A percentile compares a stretch with the other conserved stretches of the same genome.
Conservation (phyloP, 1,140 invertebrate genomes). For the Meloidogyne exigua region DNA sequence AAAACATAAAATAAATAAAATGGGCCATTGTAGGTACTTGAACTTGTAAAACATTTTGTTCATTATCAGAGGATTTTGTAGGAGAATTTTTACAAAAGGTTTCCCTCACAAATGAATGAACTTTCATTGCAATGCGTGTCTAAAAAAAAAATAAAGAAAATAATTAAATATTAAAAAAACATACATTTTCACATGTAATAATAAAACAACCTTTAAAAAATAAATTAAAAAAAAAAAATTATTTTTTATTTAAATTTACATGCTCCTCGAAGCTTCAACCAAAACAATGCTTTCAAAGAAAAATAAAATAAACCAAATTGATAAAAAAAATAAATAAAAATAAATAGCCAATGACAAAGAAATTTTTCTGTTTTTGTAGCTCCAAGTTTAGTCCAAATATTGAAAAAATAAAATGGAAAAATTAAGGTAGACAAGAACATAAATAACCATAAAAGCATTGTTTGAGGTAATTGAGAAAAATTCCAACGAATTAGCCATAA, state of each 20-base stretch:
- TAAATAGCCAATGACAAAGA: constrained; percentile 19
- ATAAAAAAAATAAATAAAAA: constrained; percentile 41
- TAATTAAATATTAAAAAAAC: constrained; percentile 27
- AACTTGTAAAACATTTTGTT: constrained; percentile 6
- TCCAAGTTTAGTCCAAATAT: background rate
- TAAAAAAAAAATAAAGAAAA: constrained; percentile 27
- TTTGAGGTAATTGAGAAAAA: constrained; percentile 51
- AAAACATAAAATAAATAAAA: constrained; percentile 60
- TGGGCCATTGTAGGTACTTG: constrained; percentile 48
- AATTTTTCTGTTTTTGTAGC: background rate
- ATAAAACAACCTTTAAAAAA: constrained; percentile 54
- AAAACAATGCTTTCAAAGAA: constrained; percentile 55
- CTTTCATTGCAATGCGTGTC: constrained; percentile 62
- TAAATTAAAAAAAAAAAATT: background rate
- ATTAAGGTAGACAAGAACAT: constrained; percentile 61
- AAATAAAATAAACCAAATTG: constrained; percentile 54
- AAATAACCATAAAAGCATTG: constrained; percentile 49
- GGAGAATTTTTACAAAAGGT: constrained; percentile 46
- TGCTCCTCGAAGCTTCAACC: constrained; percentile 51
- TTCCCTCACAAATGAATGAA: constrained; percentile 59
- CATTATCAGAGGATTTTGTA: constrained; percentile 29
- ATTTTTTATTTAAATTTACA: constrained; percentile 33
- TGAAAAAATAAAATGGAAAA: constrained; percentile 34
- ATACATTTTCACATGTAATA: constrained; percentile 63
- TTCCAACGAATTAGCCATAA: constrained; percentile 61